Evolutionary conservation across 2,113 vertebrate species (phyloP), one percentile per base, ranked within the genome.

Genomic region (Indicator maculatus): DNA sequence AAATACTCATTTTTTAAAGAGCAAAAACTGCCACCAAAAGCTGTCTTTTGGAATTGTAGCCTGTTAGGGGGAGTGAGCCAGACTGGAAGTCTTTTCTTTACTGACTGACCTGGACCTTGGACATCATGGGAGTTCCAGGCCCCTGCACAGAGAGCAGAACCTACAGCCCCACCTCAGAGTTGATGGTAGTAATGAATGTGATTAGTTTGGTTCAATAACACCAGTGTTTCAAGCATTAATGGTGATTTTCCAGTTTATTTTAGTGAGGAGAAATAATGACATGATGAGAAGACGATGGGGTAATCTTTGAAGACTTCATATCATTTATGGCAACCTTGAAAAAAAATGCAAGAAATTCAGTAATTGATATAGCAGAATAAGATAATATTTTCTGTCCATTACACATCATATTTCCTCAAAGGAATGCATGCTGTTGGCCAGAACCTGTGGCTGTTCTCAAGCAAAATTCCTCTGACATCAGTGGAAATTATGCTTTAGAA

Each of bases 121-220:
- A 21, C n/a, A 53, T 41, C 1, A 0, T 2, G 31, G 56, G 19
- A 47, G 30, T 9, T 31, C 21, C 30, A 44, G 9, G 6, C 15
- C 31, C 56, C 15, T 15, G n/a, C 39, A 24, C 1, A 4, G 71
- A 44, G 16, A 65, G 26, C 11, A 33, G 45, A 23, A 31, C 17
- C 31, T 41, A 7, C 45, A 55, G 14, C 36, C 31, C 5, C 1
- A 0, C n/a, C 58, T 58, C 0, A 0, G n/a, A 20, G 26, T 24
- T 1, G 1, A 30, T 30, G 31, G 3, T 16, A 9, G 20, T 33
- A 44, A 11, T 64, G 15, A n/a, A 50, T 47, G 30, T 4, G 10
- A n/a, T 12, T 28, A 5, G 38, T 79, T 33, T 38, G n/a, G 16
- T 63, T 79, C 65, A 59, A 1, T 63, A 70, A 47, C 11, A 71